Evolutionary conservation across 2,888 invertebrate genomes (phyloP).

Genomic region (Scaptodrosophila latifasciaeformis): DNA sequence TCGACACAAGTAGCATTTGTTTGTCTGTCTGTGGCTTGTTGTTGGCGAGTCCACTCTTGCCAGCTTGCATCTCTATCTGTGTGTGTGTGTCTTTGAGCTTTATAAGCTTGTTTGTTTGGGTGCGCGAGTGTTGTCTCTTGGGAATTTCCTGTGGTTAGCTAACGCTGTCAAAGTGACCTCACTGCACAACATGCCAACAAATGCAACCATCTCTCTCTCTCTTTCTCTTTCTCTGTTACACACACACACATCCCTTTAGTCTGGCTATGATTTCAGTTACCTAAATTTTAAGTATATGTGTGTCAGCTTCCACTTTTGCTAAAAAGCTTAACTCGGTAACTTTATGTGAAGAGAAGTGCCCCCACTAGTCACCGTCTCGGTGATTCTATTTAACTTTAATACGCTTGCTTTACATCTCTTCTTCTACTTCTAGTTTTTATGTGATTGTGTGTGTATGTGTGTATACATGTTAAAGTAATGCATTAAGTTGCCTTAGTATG

Average conservation of each 20-base stretch:
- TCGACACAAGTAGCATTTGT: slow-evolving; percentile 60
- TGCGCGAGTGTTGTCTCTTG: slow-evolving; percentile 48
- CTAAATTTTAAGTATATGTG: background rate
- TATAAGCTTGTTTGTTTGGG: slow-evolving; percentile 42
- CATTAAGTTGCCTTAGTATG: background rate
- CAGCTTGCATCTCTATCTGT: background rate
- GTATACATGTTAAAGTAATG: too few species aligned
- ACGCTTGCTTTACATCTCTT: too few species aligned
- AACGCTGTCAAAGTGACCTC: slow-evolving; percentile 67
- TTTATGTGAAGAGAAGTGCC: too few species aligned
- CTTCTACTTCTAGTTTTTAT: too few species aligned
- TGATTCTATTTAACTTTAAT: too few species aligned
- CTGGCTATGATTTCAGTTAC: too few species aligned
- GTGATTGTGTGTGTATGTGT: too few species aligned
- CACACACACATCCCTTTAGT: too few species aligned
- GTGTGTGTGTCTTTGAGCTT: slow-evolving; percentile 10
- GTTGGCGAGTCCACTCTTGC: background rate
- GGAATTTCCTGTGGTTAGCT: slow-evolving; percentile 49
- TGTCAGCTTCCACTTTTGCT: background rate
- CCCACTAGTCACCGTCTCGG: too few species aligned
- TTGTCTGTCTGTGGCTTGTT: slow-evolving; percentile 28
- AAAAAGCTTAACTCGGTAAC: background rate
- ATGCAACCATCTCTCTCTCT: too few species aligned
- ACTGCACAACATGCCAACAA: slow-evolving; percentile 12
- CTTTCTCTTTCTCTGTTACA: too few species aligned